Evolutionary conservation across 1,140 invertebrate genomes (phyloP), one percentile per base, ranked within the genome.

Genomic region (Hyles euphorbiae): DNA sequence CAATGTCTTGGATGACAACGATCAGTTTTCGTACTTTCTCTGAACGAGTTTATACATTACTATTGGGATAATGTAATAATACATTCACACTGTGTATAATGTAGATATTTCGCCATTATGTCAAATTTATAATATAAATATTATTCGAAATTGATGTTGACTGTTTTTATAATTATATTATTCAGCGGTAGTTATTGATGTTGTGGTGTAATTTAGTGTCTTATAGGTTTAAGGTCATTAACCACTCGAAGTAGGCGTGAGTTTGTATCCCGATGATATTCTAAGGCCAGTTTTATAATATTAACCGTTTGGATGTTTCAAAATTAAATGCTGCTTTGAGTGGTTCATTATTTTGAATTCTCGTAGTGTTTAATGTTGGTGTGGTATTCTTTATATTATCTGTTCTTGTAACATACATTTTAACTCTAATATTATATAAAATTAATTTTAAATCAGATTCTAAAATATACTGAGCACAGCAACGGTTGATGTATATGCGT

Each of bases 91-190:
- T 85, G 84, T 86, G 80, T 84, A 81, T 83, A 74, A 74, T 86
- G 82, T 88, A 88, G 81, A 87, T 87, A 87, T 88, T 81, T 83
- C 78, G 81, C 78, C 72, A 80, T 81, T 83, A 82, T 68, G 72
- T 87, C 73, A 81, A 86, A 86, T 81, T 79, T 83, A 87, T 76
- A 78, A 78, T 75, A 83, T 86, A 74, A 81, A 82, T 80, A 86
- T 80, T 87, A 89, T 89, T 88, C 82, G 78, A 84, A 88, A 84
- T 90, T 87, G 88, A 88, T 90, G 89, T 90, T 90, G 89, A 89
- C 83, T 90, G 88, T 89, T 90, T 88, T 89, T 89, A 89, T 88
- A 86, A 86, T 83, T 83, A 84, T 88, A 87, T 54, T 43, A 32
- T 43, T 54, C 40, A 54, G 87, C 81, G 81, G 81, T 87, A 77